phyloP scores from a whole-genome alignment of 2,888 invertebrate species.

The Cataglyphis livida region DNA sequence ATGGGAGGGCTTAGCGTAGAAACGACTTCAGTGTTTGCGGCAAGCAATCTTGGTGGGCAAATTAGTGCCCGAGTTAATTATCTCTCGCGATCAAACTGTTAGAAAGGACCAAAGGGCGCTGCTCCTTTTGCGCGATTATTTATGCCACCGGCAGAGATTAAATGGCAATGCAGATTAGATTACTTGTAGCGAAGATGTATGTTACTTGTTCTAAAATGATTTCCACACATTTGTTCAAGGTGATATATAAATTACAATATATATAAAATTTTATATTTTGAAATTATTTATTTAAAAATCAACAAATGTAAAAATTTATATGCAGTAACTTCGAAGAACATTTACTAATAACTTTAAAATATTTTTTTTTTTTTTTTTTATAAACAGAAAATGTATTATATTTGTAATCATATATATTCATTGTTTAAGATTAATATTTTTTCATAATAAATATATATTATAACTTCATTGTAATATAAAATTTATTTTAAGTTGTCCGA shows the following conservation, averaged over 20 bases:
- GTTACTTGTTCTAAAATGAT: background rate
- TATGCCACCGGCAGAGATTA: constrained; percentile 37
- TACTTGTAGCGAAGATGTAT: background rate
- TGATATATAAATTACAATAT: background rate
- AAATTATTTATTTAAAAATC: background rate
- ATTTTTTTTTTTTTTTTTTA: background rate
- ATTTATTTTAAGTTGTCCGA: background rate
- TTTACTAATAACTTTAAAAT: background rate
- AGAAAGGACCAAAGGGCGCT: constrained; percentile 4
- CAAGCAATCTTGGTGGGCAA: constrained; percentile 47
- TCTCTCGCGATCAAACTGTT: constrained; percentile 33
- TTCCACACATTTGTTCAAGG: background rate
- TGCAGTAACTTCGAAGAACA: background rate
- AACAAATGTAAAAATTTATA: background rate
- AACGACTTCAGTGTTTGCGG: constrained; percentile 46
- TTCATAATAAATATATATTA: background rate
- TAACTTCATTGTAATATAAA: background rate
- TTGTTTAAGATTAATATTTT: background rate
- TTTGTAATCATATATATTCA: background rate
- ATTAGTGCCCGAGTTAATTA: constrained; percentile 49
- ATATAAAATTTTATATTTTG: background rate
- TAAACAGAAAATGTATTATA: background rate
- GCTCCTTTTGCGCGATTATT: constrained; percentile 30
- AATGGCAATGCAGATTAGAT: constrained; percentile 32
- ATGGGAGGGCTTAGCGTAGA: constrained; percentile 14